Conservation (phyloP, 2,113 vertebrate species). For the Lipophrys pholis region DNA sequence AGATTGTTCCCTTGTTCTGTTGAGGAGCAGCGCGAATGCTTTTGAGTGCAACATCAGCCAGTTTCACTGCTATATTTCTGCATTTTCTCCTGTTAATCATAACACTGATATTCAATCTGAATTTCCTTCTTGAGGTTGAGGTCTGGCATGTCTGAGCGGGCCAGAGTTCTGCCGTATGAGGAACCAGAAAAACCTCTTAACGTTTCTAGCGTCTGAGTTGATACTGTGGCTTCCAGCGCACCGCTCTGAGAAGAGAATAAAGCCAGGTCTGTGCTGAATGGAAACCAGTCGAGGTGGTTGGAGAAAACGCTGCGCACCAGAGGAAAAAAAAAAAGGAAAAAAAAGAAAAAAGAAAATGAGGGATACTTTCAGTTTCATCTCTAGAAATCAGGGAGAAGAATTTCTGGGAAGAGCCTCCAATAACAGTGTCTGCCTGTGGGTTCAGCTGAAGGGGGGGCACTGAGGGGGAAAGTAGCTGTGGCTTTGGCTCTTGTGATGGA, state of each 20-base stretch:
- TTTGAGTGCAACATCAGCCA: neutral
- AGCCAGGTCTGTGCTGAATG: slow-evolving; percentile 21
- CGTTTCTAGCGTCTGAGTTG: slow-evolving; percentile 38
- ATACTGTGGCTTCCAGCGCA: slow-evolving; percentile 37
- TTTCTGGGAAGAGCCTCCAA: slow-evolving; percentile 46
- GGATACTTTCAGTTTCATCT: slow-evolving; percentile 56
- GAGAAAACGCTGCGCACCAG: slow-evolving; percentile 44
- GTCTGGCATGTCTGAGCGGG: slow-evolving; percentile 67
- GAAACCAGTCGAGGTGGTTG: slow-evolving; percentile 52
- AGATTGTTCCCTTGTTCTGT: slow-evolving; percentile 20
- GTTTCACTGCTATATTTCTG: slow-evolving; percentile 17
- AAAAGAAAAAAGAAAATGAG: slow-evolving; percentile 25
- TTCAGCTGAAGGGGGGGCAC: slow-evolving; percentile 7
- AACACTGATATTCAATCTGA: slow-evolving; percentile 24
- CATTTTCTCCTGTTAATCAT: slow-evolving; percentile 13
- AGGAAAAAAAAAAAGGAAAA: slow-evolving; percentile 35
- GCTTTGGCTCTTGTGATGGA: slow-evolving; percentile 23
- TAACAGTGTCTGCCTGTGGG: slow-evolving; percentile 41
- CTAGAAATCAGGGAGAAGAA: slow-evolving; percentile 21
- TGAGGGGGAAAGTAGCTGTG: neutral
- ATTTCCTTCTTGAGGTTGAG: slow-evolving; percentile 34
- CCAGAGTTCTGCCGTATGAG: slow-evolving; percentile 35
- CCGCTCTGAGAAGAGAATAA: slow-evolving; percentile 10
- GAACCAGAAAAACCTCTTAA: slow-evolving; percentile 79
- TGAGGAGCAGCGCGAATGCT: slow-evolving; percentile 18